Evolutionary conservation across 2,113 vertebrate species (phyloP).

Genomic region (Nyctibius bracteatus): DNA sequence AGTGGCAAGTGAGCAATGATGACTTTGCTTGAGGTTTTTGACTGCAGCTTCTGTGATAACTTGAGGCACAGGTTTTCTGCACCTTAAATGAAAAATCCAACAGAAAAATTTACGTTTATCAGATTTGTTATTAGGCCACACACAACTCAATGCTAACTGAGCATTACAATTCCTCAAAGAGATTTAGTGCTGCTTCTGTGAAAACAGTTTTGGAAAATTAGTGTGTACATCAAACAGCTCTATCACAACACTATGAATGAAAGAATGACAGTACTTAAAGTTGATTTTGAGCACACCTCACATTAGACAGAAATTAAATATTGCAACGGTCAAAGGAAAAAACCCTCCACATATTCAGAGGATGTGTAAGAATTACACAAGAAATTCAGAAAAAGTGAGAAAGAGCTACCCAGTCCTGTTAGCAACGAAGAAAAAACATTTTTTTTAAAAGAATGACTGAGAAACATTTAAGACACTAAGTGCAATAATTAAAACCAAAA

Average conservation of each 20-base stretch:
- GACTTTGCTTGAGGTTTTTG: slow-evolving; percentile 95
- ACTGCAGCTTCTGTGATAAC: slow-evolving; percentile 94
- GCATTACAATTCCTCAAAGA: not conserved
- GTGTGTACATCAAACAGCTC: not conserved
- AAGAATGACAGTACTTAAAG: not conserved
- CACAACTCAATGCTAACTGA: not conserved
- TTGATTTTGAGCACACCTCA: not conserved
- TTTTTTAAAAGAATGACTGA: not conserved
- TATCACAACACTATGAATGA: not conserved
- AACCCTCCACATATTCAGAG: not conserved
- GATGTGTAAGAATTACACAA: not conserved
- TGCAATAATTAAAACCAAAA: not conserved
- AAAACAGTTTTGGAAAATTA: not conserved
- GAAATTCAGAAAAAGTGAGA: not conserved
- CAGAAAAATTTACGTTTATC: not conserved
- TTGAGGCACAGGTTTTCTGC: slow-evolving; percentile 95
- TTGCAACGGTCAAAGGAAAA: not conserved
- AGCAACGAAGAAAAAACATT: not conserved
- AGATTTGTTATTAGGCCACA: not conserved
- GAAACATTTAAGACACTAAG: not conserved
- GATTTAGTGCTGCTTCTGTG: not conserved
- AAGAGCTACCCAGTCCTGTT: not conserved
- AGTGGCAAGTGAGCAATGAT: slow-evolving; percentile 95
- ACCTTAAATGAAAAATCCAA: slow-evolving; percentile 68
- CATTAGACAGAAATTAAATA: not conserved